Evolutionary conservation across 2,113 vertebrate genomes (phyloP).

Genomic region (Dasyornis broadbenti): DNA sequence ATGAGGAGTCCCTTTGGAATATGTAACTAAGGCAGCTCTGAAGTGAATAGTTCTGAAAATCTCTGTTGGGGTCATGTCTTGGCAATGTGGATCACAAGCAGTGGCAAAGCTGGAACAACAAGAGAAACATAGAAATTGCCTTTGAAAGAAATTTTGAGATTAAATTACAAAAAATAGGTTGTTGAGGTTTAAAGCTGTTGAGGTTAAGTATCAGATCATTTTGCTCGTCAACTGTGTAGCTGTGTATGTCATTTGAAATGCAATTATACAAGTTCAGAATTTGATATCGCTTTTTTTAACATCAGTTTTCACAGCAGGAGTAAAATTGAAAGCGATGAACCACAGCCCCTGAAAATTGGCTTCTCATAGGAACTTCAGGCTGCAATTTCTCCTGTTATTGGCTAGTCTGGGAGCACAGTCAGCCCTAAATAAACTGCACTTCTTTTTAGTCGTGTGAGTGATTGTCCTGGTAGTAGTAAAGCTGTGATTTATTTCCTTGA

Average conservation of each 20-base stretch:
- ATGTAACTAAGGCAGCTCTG: neutral
- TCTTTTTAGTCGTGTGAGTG: neutral
- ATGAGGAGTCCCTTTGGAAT: neutral
- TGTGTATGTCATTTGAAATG: neutral
- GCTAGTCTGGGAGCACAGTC: neutral
- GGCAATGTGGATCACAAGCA: neutral
- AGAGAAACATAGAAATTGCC: neutral
- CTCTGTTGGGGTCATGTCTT: neutral
- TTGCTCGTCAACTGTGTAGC: neutral
- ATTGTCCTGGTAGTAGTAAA: neutral
- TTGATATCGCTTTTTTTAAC: neutral
- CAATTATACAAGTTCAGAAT: neutral
- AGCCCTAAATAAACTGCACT: neutral
- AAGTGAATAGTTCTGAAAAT: neutral
- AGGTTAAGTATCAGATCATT: neutral
- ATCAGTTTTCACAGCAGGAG: neutral
- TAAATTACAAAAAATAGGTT: neutral
- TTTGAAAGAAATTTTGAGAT: neutral
- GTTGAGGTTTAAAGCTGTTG: neutral
- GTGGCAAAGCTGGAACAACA: neutral
- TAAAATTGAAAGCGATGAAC: neutral
- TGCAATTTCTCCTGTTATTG: neutral
- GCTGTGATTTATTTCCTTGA: neutral
- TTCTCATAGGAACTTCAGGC: neutral
- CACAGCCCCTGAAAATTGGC: neutral